Base-by-base conservation (phyloP, 2,797 vertebrate species). In the Microtus californicus region DNA sequence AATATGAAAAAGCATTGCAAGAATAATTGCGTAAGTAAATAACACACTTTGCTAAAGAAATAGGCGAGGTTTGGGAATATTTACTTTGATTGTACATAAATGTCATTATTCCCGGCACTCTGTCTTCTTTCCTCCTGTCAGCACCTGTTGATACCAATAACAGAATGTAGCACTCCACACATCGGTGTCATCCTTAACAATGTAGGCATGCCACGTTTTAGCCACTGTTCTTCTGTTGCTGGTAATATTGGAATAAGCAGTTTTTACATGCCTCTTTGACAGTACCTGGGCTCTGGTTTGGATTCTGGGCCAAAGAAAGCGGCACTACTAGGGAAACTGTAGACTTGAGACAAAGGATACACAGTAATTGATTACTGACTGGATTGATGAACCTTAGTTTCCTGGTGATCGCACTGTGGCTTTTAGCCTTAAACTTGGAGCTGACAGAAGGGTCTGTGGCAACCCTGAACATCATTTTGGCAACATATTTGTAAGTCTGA, bases 321-420 rank as follows among this genome's bases (percentile, higher is more conserved):
- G 11, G 23, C 17, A 15, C 69, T 63, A 14, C 3, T 34, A 12
- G 34, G 43, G 40, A 71, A 71, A 67, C 19, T 54, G 51, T 2
- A 81, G 34, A 78, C 69, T 2, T 63, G 5, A 9, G 19, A 17
- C 12, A 63, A 91, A 6, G 31, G 17, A 43, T 59, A 15, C 2
- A 2, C 1, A 31, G 31, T 51, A 14, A 12, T 48, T 59, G 40
- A 85, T 27, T 12, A 1, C 0, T 7, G 1, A 1, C 0, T 7
- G 3, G 23, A 21, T 4, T 15, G 48, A 0, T 48, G 15, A 4
- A 31, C 77, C 34, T 31, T 2, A 56, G 25, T 80, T 78, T 78
- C 54, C 23, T 21, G 27, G n/a, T 40, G 21, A 43, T 15, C n/a
- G 27, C 2, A 6, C 34, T 29, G 17, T 34, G 11, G 8, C 29